A percentile compares a stretch with the other conserved stretches of the same genome.
Conservation (phyloP, 1,140 invertebrate species). For the Heterodera carotae region DNA sequence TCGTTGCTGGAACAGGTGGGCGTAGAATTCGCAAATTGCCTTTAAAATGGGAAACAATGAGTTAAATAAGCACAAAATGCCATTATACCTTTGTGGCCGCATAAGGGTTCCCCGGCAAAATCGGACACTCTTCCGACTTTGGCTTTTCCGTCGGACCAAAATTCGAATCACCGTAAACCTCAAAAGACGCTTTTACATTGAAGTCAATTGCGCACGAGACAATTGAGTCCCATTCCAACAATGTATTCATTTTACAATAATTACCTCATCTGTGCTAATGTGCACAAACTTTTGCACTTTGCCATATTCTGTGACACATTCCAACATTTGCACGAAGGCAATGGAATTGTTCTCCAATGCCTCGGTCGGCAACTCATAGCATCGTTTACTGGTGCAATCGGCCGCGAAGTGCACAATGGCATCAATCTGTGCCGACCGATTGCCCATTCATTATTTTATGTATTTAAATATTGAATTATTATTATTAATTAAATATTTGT, state of each 20-base stretch:
- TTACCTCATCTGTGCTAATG: constrained; percentile 66
- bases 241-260: too few species aligned
- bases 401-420: constrained; percentile 64
- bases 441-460: not conserved
- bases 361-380: constrained; percentile 58
- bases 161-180: constrained; percentile 64
- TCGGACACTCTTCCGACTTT: constrained; percentile 50
- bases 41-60: constrained; percentile 41
- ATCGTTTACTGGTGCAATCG: constrained; percentile 63
- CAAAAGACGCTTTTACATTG: constrained; percentile 1
- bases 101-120: constrained; percentile 66
- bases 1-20: constrained; percentile 45
- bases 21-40: constrained; percentile 59
- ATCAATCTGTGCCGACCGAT: constrained; percentile 54
- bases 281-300: constrained; percentile 64
- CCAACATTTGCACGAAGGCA: constrained; percentile 61
- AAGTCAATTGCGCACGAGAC: not conserved
- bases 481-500: not conserved
- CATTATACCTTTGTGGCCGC: constrained; percentile 66
- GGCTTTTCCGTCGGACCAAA: constrained; percentile 49
- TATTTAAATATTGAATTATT: constrained; percentile 2
- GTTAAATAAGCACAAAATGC: constrained; percentile 5
- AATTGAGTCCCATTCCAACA: too few species aligned
- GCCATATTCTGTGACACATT: constrained; percentile 56
- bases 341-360: constrained; percentile 64